A percentile compares a stretch with the other conserved stretches of the same genome.
Conservation (phyloP, 2,113 vertebrate genomes). For the Eudyptes chrysolophus region DNA sequence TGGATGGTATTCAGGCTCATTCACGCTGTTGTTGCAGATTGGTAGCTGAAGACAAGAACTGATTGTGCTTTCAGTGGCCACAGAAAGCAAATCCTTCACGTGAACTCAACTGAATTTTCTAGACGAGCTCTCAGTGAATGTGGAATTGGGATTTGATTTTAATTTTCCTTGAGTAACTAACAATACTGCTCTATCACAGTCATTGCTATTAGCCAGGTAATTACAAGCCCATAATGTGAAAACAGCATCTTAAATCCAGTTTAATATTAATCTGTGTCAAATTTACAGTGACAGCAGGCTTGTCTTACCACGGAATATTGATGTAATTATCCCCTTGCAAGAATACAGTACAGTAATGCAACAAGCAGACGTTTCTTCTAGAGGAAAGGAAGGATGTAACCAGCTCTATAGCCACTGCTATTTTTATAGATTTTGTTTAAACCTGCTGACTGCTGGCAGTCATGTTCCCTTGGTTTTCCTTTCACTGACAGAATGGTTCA, state of each 20-base stretch:
- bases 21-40: accelerated
- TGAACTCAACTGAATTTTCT: not conserved
- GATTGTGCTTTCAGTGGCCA: not conserved
- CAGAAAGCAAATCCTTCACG: not conserved
- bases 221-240: not conserved
- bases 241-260: not conserved
- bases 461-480: not conserved
- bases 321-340: not conserved
- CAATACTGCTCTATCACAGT: not conserved
- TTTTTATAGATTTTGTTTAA: not conserved
- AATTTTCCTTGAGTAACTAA: not conserved
- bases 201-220: not conserved
- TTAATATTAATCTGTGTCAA: constrained; percentile 24
- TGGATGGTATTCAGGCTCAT: not conserved
- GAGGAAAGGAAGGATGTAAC: not conserved
- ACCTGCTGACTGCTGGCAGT: not conserved
- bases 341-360: not conserved
- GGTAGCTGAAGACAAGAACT: not conserved
- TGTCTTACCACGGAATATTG: not conserved
- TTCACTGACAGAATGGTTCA: not conserved
- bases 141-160: not conserved
- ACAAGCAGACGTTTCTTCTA: not conserved
- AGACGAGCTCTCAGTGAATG: not conserved
- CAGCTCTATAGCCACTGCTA: not conserved
- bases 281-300: not conserved